A percentile compares a stretch with the other conserved stretches of the same genome.
Evolutionary conservation across 2,797 vertebrate species (phyloP).

Genomic region (Limnodromus scolopaceus): DNA sequence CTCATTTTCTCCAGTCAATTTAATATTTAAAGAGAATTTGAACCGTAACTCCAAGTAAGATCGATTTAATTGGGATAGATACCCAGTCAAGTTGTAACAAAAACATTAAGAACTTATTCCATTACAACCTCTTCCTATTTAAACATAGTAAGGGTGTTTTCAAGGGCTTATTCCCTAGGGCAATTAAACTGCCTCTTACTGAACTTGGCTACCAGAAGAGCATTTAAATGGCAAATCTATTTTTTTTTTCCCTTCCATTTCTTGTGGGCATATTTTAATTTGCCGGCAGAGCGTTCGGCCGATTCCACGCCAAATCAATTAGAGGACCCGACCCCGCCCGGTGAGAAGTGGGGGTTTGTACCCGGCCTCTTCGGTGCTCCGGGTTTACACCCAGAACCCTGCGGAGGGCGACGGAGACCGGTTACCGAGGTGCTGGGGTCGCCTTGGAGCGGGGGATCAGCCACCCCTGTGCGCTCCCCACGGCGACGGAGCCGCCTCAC

Average conservation of each 20-base stretch:
- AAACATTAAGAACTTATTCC: not conserved
- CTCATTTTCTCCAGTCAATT: not conserved
- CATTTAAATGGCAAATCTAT: not conserved
- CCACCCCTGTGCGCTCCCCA: not conserved
- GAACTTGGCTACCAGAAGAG: not conserved
- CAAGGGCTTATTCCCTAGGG: too few species aligned
- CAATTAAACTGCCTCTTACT: not conserved
- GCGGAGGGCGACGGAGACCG: too few species aligned
- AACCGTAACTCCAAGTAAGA: not conserved
- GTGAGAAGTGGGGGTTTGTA: too few species aligned
- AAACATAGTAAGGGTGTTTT: not conserved
- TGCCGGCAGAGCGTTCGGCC: not conserved
- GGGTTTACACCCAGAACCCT: too few species aligned
- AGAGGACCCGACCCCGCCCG: not conserved
- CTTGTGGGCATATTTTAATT: not conserved
- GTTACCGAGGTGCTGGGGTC: rapidly evolving
- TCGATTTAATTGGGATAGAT: not conserved
- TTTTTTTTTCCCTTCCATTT: too few species aligned
- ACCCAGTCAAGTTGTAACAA: not conserved
- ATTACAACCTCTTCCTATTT: not conserved
- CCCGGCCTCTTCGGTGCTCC: not conserved
- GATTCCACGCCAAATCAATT: not conserved
- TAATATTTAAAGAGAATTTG: not conserved
- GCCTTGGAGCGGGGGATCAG: not conserved
- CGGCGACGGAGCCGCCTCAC: not conserved